Base-by-base conservation (phyloP, 2,888 invertebrate species). In the Andrena bucephala region DNA sequence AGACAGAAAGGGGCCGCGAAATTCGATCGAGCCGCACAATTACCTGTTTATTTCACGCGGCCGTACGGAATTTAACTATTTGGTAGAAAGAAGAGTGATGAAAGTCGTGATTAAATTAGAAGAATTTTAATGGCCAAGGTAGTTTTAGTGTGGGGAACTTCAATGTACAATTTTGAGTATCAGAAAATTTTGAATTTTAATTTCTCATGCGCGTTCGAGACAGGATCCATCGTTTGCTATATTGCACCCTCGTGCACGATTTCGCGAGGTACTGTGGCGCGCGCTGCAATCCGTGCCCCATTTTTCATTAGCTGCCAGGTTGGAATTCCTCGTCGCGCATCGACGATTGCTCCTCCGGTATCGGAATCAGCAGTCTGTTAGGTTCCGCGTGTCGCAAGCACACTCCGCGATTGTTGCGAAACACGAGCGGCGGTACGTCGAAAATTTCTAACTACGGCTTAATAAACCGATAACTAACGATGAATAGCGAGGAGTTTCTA, bases 401-500 rank as follows among this genome's bases (percentile, higher is more conserved):
- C 48, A 20, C 10, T 36, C 27, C 42, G 8, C n/a, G 62, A 20
- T 10, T 20, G 48, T 80, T 80, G 57, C 73, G 70, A 85, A 82
- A 85, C 57, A 10, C 33, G 36, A 2, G 2, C 8, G 4, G 59
- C 29, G 54, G 42, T 66, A 36, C 71, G 65, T 73, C 75, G 70
- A 79, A 78, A 77, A 83, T 85, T 80, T 81, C 63, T 59, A 70
- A 70, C 71, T 62, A 27, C 70, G 48, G 72, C 10, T 77, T 84
- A 84, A 80, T 74, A 80, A 82, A 85, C 76, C 54, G 68, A 59
- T 59, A 76, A 82, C 10, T 60, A 59, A 24, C 77, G 79, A 79
- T 76, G 76, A 76, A 77, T 33, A 52, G 67, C 48, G 66, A 65
- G 33, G 67, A 76, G 75, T 85, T 80, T 84, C 77, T 84, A 77